These are phyloP conservation scores for Ophion ventricosus DNA, from an alignment of 2,888 invertebrate genomes.

Conservation along the genomic window DNA sequence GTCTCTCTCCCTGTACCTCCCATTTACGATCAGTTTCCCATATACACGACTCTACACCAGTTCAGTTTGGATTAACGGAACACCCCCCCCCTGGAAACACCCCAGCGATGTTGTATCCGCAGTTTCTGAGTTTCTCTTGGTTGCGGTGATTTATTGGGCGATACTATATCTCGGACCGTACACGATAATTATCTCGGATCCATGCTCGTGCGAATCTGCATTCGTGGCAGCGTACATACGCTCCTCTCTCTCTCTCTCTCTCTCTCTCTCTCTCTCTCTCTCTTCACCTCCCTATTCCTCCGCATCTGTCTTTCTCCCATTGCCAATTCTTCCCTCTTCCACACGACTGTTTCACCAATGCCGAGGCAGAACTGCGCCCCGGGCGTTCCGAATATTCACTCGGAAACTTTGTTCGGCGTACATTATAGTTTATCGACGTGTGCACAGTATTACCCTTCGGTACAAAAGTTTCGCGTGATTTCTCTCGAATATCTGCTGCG, in stretches of 20 bases:
- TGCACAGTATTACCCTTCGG: conserved; percentile 21
- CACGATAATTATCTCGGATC: conserved; percentile 61
- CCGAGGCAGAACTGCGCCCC: conserved; percentile 37
- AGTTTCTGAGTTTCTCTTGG: conserved; percentile 32
- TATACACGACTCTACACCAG: conserved; percentile 24
- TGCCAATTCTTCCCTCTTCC: conserved; percentile 10
- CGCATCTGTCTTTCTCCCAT: background rate
- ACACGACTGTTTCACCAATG: conserved; percentile 30
- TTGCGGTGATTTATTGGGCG: conserved; percentile 46
- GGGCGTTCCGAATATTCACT: conserved; percentile 39
- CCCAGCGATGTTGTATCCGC: conserved; percentile 35
- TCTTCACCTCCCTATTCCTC: conserved; percentile 10
- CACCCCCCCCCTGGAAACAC: conserved; percentile 37
- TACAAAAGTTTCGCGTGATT: conserved; percentile 39
- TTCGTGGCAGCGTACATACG: conserved; percentile 42
- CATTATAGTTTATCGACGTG: conserved; percentile 33
- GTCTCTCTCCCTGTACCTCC: background rate
- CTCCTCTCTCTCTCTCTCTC: conserved; percentile 6
- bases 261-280: conserved; percentile 1
- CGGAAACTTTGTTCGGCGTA: conserved; percentile 47
- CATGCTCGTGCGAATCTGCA: conserved; percentile 52
- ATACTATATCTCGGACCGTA: conserved; percentile 42
- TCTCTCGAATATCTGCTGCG: conserved; percentile 4
- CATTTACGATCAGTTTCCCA: conserved; percentile 31
- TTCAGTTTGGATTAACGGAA: conserved; percentile 45